Base-by-base conservation (phyloP, 2,113 vertebrate genomes). In the Romanogobio albipinnatus region DNA sequence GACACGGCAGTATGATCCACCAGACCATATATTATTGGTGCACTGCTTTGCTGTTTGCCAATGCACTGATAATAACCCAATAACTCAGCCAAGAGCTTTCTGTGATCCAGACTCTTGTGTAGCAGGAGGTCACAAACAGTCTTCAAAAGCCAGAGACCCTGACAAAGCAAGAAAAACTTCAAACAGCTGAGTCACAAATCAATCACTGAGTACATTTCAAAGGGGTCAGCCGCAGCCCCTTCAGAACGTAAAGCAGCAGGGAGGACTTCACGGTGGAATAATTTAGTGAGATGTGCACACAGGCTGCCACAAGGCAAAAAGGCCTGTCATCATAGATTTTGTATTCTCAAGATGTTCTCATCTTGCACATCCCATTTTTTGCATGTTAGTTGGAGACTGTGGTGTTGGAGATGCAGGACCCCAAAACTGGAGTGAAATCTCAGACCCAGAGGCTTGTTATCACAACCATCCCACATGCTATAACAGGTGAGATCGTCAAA, bases 331-430 rank as follows among this genome's bases (percentile, higher is more conserved):
- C 53, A 9, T 56, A 1, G 53, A 56, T 56, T 56, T 56, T 56
- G 53, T 9, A 22, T 22, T 56, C 53, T 56, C 53, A 56, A 56
- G 33, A 75, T 2, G 73, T 29, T 75, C 36, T 17, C n/a, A 29
- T 66, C 11, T 15, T 43, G 29, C 26, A 53, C 75, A 13, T 36
- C 8, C 0, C 5, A 13, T 64, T 56, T 22, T 45, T 29, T 14
- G 8, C 68, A 74, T 26, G 91, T 62, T 94, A 99, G 98, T 94
- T 97, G 0, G 98, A 99, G 87, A 88, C 91, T 0, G 92, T 98
- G 0, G 88, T 99, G 88, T 92, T 98, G 92, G 97, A 99, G 93
- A 99, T 99, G 98, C 98, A 99, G 93, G 96, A 95, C 84, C 95
- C 96, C 1, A 95, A 96, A 22, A 92, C 90, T 0, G 98, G 98